A percentile compares a stretch with the other conserved stretches of the same genome.
Conservation (phyloP, 2,888 invertebrate species). For the Melinaea marsaeus region DNA sequence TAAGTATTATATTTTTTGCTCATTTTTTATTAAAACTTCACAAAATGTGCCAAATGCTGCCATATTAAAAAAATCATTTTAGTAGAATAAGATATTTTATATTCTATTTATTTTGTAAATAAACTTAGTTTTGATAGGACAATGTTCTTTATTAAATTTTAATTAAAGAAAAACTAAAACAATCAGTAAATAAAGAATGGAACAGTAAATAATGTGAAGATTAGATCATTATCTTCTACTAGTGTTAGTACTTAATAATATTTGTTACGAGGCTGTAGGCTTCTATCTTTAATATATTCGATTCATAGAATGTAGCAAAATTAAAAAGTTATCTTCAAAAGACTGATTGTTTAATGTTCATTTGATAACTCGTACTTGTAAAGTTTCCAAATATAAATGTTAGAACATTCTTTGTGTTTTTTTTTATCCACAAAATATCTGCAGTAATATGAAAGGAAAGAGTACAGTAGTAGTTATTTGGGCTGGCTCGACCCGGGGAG, state of each 20-base stretch:
- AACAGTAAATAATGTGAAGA: background rate
- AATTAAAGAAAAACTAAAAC: too few species aligned
- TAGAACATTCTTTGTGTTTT: constrained; percentile 43
- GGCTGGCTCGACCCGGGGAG: too few species aligned
- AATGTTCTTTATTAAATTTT: too few species aligned
- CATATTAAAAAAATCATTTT: too few species aligned
- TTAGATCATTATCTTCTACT: background rate
- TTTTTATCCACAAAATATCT: constrained; percentile 31
- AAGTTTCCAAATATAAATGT: constrained; percentile 65
- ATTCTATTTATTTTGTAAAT: too few species aligned
- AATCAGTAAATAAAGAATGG: background rate
- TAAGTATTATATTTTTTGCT: too few species aligned
- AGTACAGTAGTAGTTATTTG: too few species aligned
- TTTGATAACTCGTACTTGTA: constrained; percentile 49
- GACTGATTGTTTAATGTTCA: constrained; percentile 73
- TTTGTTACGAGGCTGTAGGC: constrained; percentile 18
- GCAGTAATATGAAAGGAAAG: background rate
- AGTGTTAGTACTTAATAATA: background rate
- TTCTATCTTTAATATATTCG: constrained; percentile 25
- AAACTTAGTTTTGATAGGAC: too few species aligned
- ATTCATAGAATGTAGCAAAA: constrained; percentile 29
- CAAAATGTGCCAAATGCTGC: too few species aligned
- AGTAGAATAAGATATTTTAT: too few species aligned
- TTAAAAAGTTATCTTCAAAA: constrained; percentile 67
- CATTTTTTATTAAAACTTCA: too few species aligned